Percentiles rank a stretch among this genome's conserved stretches.
These are phyloP conservation scores for Sporophila hypoxantha DNA, from an alignment of 2,113 vertebrate species.

Conservation along the genomic window DNA sequence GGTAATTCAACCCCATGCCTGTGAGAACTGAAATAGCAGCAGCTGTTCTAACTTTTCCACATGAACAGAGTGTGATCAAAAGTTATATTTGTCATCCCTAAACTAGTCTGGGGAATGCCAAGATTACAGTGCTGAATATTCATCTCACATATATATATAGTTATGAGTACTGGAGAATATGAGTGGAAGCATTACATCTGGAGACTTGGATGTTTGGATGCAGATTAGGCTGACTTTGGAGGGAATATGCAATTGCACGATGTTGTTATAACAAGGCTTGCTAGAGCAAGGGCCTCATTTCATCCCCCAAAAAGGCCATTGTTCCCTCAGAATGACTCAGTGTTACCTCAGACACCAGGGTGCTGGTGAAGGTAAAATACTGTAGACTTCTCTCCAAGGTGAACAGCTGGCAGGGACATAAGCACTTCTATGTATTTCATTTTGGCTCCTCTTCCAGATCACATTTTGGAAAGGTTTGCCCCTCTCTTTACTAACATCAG, in stretches of 20 bases:
- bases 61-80: neutral
- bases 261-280: neutral
- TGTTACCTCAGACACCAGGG: neutral
- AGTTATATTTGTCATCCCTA: constrained; percentile 23
- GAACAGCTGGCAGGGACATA: neutral
- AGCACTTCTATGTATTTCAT: neutral
- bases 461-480: neutral
- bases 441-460: neutral
- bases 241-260: neutral
- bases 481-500: neutral
- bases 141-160: neutral
- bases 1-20: neutral
- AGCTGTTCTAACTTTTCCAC: constrained; percentile 27
- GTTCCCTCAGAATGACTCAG: neutral
- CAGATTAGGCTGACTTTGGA: neutral
- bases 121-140: neutral
- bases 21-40: constrained; percentile 16
- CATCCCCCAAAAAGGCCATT: neutral
- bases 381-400: neutral
- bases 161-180: neutral
- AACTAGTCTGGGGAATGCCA: neutral
- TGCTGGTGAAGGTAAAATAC: neutral
- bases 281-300: neutral
- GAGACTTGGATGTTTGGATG: neutral
- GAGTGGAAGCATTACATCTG: neutral